Evolutionary conservation across 2,797 vertebrate species (phyloP), one percentile per base, ranked within the genome.

Genomic region (Stomatorhinus walkeri): DNA sequence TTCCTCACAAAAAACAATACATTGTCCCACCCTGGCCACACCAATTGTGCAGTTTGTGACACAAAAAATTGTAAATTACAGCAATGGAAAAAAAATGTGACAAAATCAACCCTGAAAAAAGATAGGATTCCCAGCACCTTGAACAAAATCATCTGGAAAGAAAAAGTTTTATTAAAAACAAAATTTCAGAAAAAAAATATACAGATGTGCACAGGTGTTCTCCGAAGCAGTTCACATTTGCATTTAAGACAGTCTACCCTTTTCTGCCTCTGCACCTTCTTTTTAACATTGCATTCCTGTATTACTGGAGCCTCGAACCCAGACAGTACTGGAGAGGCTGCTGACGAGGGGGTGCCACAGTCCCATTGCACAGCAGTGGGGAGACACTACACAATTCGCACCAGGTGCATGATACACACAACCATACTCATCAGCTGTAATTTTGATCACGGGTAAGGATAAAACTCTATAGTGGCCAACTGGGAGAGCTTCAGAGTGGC

Each of bases 31-130:
- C 92, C 92, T 94, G 92, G 95, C 94, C 94, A 95, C 94, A 95
- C 95, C 94, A 95, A 93, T 94, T 95, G 94, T 64, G 61, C 93
- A 95, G 94, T 94, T 94, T 90, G 89, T 84, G 90, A 95, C 95
- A 93, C 93, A 94, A 94, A 94, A 94, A 96, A 95, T 94, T 92
- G 94, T 94, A 95, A 95, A 95, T 96, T 96, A 96, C 95, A 96
- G 95, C 95, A 95, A 96, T 94, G 94, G 93, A 95, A 96, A 96
- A 94, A 93, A 89, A 92, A 94, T 92, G 93, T 92, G 92, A 95
- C 95, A 95, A 59, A 59, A 95, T 95, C 94, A 96, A 95, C 94
- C 95, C 95, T 96, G 95, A 96, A 95, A 94, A 91, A 90, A 91
- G 94, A 93, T 94, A 93, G 93, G 94, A 95, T 93, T 95, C 95